Evolutionary conservation across 2,113 vertebrate genomes (phyloP).

Genomic region (Manacus vitellinus): DNA sequence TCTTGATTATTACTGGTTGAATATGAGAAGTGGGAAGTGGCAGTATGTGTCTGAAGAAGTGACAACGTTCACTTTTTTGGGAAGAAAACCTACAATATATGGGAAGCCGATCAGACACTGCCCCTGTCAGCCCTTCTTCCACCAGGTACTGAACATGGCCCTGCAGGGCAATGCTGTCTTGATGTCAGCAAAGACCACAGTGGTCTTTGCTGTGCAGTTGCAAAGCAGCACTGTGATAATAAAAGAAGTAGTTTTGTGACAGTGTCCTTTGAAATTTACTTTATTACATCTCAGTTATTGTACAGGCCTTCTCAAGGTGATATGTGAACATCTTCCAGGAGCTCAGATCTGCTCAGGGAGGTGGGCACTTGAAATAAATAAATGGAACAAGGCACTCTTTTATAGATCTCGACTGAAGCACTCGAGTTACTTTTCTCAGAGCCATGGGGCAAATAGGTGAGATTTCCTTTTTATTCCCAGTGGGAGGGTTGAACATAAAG

Average conservation of each 20-base stretch:
- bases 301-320: background rate
- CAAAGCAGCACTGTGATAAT: background rate
- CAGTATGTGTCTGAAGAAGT: background rate
- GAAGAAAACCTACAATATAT: background rate
- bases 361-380: conserved; percentile 45
- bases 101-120: background rate
- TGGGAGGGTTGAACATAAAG: background rate
- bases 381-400: background rate
- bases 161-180: background rate
- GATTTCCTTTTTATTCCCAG: conserved; percentile 26
- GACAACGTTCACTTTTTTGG: background rate
- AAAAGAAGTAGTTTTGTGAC: background rate
- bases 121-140: background rate
- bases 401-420: background rate
- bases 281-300: background rate
- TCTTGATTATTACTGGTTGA: background rate
- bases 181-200: background rate
- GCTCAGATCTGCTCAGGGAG: background rate
- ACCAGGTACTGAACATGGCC: background rate
- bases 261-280: background rate
- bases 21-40: background rate
- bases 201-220: background rate
- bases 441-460: conserved; percentile 7
- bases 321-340: background rate
- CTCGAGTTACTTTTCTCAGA: background rate